A percentile compares a stretch with the other conserved stretches of the same genome.
These are phyloP conservation scores for Jordanella pulchra DNA, from an alignment of 2,797 vertebrate species.

Conservation along the genomic window DNA sequence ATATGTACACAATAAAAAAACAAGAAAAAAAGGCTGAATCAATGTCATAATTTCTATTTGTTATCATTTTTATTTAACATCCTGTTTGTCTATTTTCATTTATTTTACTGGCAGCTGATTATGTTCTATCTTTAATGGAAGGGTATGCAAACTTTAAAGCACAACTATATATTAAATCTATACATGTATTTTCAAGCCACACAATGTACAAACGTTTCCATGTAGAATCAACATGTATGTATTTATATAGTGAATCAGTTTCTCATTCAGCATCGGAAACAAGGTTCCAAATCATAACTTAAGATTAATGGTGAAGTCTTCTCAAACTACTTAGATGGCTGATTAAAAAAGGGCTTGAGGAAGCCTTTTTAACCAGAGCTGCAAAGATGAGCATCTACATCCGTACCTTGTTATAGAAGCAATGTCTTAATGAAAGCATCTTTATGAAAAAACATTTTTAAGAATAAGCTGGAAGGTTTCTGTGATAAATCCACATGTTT, in stretches of 20 bases:
- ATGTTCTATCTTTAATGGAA: no score
- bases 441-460: neutral
- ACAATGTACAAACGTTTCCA: neutral
- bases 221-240: neutral
- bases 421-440: neutral
- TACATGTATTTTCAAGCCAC: conserved; percentile 1
- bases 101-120: no score
- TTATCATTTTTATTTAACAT: no score
- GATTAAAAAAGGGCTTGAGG: neutral
- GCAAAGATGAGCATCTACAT: neutral
- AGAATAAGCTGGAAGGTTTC: neutral
- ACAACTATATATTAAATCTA: neutral
- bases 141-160: no score
- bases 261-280: neutral
- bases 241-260: neutral
- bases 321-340: neutral
- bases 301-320: neutral
- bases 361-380: neutral
- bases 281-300: neutral
- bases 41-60: no score
- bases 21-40: no score
- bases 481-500: neutral
- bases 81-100: no score
- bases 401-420: neutral
- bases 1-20: no score